A percentile compares a stretch with the other conserved stretches of the same genome.
Evolutionary conservation across 2,888 invertebrate genomes (phyloP).

Genomic region (Eupithecia vulgata): DNA sequence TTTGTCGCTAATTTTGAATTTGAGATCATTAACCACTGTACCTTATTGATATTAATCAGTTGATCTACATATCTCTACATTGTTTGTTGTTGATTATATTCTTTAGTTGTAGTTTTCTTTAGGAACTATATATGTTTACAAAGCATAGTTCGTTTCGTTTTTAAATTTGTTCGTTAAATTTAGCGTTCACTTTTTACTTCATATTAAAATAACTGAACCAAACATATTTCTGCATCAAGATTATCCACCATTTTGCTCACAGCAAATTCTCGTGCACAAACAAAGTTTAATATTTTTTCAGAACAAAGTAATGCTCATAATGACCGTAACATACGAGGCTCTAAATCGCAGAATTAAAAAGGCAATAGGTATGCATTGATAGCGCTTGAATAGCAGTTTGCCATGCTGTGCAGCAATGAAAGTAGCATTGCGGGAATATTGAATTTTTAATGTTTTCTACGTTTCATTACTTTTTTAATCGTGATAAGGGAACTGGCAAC

Average conservation of each 20-base stretch:
- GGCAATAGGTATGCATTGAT: constrained; percentile 29
- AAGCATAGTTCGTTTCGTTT: background rate
- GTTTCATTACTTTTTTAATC: background rate
- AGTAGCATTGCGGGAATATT: background rate
- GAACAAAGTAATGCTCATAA: constrained; percentile 10
- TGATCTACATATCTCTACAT: background rate
- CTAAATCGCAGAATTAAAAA: constrained; percentile 39
- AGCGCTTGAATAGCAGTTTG: constrained; percentile 31
- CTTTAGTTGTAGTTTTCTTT: background rate
- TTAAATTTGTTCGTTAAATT: background rate
- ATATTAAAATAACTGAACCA: background rate
- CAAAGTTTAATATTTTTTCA: background rate
- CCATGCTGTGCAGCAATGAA: constrained; percentile 33
- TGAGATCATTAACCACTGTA: background rate
- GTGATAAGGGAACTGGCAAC: background rate
- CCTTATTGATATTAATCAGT: background rate
- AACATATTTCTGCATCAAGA: background rate
- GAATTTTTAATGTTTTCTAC: constrained; percentile 8
- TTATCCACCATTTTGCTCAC: background rate
- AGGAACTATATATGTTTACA: background rate
- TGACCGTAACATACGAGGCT: constrained; percentile 39
- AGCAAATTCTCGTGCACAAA: constrained; percentile 6
- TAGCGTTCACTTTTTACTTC: background rate
- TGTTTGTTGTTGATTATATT: background rate
- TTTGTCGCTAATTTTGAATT: too few species aligned